phyloP scores from a whole-genome alignment of 2,113 vertebrate species.

The Elgaria multicarinata region DNA sequence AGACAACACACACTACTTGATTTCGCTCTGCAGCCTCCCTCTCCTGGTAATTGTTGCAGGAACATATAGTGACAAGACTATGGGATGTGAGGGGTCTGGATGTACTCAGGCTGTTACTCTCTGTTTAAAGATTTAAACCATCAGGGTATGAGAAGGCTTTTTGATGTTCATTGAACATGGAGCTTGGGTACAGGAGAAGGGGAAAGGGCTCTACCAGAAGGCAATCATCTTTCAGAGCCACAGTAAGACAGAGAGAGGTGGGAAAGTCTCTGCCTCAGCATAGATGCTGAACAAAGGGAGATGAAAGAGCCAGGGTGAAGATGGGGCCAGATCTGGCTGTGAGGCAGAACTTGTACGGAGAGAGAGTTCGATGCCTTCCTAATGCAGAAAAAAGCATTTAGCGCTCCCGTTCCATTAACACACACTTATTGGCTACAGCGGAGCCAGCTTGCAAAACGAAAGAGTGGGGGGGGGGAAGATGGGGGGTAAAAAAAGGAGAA shows the following conservation, averaged over 20 bases:
- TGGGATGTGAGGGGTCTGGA: slow-evolving; percentile 93
- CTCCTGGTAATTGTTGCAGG: slow-evolving; percentile 93
- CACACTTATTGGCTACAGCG: slow-evolving; percentile 67
- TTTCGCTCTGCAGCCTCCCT: slow-evolving; percentile 83
- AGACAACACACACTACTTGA: slow-evolving; percentile 88
- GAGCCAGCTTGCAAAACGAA: slow-evolving; percentile 60
- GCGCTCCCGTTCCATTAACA: slow-evolving; percentile 80
- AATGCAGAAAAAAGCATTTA: slow-evolving; percentile 72
- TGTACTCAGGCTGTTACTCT: slow-evolving; percentile 98
- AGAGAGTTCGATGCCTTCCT: slow-evolving; percentile 75
- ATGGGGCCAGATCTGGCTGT: slow-evolving; percentile 88
- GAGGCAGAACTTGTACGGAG: slow-evolving; percentile 85
- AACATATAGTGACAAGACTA: slow-evolving; percentile 93
- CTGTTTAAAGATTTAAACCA: slow-evolving; percentile 99
- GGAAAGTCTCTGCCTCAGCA: slow-evolving; percentile 87
- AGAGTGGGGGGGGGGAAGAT: no score
- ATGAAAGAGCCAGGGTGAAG: slow-evolving; percentile 94
- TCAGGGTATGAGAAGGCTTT: slow-evolving; percentile 95
- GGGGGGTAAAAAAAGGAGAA: not conserved
- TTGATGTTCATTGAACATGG: slow-evolving; percentile 98
- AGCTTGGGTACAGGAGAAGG: slow-evolving; percentile 91
- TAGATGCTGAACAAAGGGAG: slow-evolving; percentile 91
- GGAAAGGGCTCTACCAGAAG: slow-evolving; percentile 91
- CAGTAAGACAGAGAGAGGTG: slow-evolving; percentile 85
- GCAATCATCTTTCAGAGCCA: slow-evolving; percentile 93